phyloP scores from a whole-genome alignment of 2,113 vertebrate species.

The Azemiops feae region DNA sequence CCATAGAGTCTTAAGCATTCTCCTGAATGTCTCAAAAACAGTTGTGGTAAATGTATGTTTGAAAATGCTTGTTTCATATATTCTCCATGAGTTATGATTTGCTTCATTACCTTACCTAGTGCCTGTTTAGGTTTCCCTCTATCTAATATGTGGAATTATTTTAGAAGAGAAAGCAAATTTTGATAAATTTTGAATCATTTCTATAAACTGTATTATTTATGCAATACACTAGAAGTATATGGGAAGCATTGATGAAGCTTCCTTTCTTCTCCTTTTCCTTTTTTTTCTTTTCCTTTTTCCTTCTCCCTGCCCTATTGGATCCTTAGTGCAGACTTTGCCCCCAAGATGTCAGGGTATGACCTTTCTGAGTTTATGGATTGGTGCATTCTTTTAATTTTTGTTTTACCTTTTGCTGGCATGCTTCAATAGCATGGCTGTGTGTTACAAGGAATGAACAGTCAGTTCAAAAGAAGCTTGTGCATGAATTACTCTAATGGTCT shows the following conservation, averaged over 20 bases:
- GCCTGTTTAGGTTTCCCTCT: background rate
- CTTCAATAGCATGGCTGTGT: conserved; percentile 68
- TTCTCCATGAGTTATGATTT: background rate
- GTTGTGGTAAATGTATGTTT: background rate
- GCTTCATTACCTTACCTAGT: background rate
- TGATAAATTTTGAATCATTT: conserved; percentile 32
- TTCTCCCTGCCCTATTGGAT: conserved; percentile 52
- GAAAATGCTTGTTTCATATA: background rate
- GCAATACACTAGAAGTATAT: conserved; percentile 25
- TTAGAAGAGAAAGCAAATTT: conserved; percentile 45
- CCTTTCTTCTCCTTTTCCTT: conserved; percentile 52
- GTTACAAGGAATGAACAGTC: conserved; percentile 72
- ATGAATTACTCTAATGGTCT: conserved; percentile 75
- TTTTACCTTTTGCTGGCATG: conserved; percentile 80
- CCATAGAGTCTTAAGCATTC: background rate
- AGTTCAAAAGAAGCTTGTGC: conserved; percentile 75
- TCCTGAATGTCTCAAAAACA: background rate
- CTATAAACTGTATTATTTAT: conserved; percentile 6
- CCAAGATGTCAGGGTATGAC: conserved; percentile 58
- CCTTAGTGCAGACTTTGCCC: conserved; percentile 58
- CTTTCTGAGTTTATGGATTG: conserved; percentile 60
- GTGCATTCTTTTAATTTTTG: conserved; percentile 75
- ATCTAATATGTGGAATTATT: background rate
- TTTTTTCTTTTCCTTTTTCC: background rate
- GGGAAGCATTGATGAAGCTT: conserved; percentile 60